Conservation (phyloP, 2,888 invertebrate genomes). For the Acanthosoma haemorrhoidale region DNA sequence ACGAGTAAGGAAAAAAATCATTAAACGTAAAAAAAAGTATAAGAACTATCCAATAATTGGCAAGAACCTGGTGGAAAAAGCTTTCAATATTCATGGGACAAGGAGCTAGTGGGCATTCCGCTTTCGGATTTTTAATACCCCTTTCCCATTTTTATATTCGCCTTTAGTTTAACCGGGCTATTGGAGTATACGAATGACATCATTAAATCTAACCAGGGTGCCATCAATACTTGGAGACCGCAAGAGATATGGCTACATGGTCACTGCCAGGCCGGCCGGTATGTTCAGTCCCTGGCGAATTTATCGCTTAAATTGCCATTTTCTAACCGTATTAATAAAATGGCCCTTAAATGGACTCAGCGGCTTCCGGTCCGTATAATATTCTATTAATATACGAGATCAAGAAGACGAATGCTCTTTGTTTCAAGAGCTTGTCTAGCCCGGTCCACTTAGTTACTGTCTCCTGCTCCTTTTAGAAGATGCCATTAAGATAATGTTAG, state of each 20-base stretch:
- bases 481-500: background rate
- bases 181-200: background rate
- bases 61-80: background rate
- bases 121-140: background rate
- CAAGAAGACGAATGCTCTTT: conserved; percentile 6
- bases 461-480: no score
- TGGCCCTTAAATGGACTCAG: background rate
- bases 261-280: no score
- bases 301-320: conserved; percentile 7
- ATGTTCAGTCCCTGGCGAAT: background rate
- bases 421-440: background rate
- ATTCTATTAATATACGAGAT: conserved; percentile 10
- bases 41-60: background rate
- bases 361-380: conserved; percentile 6
- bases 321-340: background rate
- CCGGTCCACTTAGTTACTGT: no score
- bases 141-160: background rate
- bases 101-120: no score
- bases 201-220: background rate
- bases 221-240: background rate
- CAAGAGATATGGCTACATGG: conserved; percentile 1
- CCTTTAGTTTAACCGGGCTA: background rate
- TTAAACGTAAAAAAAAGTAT: no score
- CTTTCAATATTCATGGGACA: conserved; percentile 1
- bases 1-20: background rate